Conservation (phyloP, 2,888 invertebrate genomes). For the Luffia ferchaultella region DNA sequence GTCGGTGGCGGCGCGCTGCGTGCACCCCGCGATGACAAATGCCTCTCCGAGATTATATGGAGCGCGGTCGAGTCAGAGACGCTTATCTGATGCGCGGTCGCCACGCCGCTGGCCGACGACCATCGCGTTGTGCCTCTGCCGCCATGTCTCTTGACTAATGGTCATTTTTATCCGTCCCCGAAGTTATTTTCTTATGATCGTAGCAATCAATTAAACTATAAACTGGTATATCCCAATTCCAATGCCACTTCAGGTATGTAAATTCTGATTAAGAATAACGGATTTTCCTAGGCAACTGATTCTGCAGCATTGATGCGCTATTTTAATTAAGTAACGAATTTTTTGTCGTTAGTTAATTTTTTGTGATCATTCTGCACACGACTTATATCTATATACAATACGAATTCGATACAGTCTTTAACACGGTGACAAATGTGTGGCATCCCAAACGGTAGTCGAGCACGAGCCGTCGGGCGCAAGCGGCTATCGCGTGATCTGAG, state of each 20-base stretch:
- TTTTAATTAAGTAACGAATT: too few relatives aligned
- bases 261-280: too few relatives aligned
- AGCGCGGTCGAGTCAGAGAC: conserved; percentile 54
- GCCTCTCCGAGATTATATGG: conserved; percentile 58
- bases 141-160: conserved; percentile 2
- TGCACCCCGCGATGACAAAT: conserved; percentile 35
- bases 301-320: too few relatives aligned
- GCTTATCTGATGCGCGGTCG: conserved; percentile 53
- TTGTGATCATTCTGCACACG: too few relatives aligned
- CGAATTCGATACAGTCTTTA: too few relatives aligned
- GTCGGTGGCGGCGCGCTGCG: neutral
- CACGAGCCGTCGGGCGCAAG: conserved; percentile 24
- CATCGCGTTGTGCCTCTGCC: conserved; percentile 7
- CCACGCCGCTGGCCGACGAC: conserved; percentile 16
- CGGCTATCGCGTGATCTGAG: conserved; percentile 22
- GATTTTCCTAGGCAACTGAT: too few relatives aligned
- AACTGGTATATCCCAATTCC: conserved; percentile 42
- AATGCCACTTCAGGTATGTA: too few relatives aligned
- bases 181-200: conserved; percentile 46
- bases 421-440: too few relatives aligned
- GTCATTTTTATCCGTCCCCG: conserved; percentile 9
- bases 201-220: conserved; percentile 51
- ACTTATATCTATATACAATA: too few relatives aligned
- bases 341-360: too few relatives aligned
- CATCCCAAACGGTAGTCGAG: conserved; percentile 8